Conservation (phyloP, 1,140 invertebrate species). For the Drosophila lini region DNA sequence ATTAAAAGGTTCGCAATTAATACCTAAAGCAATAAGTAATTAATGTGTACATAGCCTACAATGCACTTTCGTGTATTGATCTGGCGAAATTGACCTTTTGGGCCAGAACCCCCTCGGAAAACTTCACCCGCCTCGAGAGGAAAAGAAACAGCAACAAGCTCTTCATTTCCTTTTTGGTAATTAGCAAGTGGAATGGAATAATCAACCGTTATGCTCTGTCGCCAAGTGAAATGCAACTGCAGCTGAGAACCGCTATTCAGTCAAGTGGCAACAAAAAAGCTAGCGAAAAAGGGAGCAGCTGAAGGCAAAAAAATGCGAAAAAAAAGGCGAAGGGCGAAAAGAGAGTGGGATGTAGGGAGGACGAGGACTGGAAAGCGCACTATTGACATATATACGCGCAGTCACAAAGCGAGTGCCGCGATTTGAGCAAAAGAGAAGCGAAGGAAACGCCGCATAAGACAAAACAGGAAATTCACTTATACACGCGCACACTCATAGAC, state of each 20-base stretch:
- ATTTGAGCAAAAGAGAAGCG: conserved; percentile 24
- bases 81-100: conserved; percentile 39
- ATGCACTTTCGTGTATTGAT: conserved; percentile 30
- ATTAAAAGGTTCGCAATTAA: conserved; percentile 3
- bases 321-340: conserved; percentile 28
- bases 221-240: conserved; percentile 54
- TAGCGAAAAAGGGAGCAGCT: conserved; percentile 61
- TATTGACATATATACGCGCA: conserved; percentile 84
- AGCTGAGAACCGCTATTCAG: conserved; percentile 68
- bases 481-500: conserved; percentile 23
- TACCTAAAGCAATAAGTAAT: conserved; percentile 12
- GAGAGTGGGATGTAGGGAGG: conserved; percentile 17
- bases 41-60: conserved; percentile 15
- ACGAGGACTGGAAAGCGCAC: conserved; percentile 80
- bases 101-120: conserved; percentile 15
- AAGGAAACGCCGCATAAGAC: conserved; percentile 78
- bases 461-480: conserved; percentile 80
- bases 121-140: background rate
- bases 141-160: conserved; percentile 24
- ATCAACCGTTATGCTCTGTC: conserved; percentile 47
- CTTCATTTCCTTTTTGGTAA: conserved; percentile 16
- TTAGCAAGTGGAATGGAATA: conserved; percentile 43
- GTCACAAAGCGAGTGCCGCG: conserved; percentile 56
- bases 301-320: conserved; percentile 42
- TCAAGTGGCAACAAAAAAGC: conserved; percentile 69